phyloP scores from a whole-genome alignment of 92 coral and sea anemone genomes.

The Ricordea florida region DNA sequence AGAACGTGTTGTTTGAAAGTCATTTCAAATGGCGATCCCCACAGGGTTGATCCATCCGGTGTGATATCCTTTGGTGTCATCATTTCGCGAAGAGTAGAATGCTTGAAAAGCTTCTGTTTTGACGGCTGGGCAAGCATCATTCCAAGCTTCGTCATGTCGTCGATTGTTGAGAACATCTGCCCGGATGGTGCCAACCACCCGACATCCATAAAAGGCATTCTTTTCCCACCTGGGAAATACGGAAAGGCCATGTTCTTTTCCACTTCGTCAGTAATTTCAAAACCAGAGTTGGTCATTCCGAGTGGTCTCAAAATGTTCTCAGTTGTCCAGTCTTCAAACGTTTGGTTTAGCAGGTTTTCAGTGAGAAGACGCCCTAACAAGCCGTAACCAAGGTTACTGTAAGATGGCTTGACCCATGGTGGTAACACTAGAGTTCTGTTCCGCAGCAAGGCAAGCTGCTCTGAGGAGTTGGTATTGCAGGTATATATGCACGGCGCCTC shows the following conservation, averaged over 20 bases:
- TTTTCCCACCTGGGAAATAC: conserved; percentile 5
- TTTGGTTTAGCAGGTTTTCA: conserved; percentile 33
- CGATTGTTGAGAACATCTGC: conserved; percentile 24
- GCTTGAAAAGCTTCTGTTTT: conserved; percentile 19
- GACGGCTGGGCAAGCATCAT: conserved; percentile 35
- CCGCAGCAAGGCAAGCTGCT: conserved; percentile 53
- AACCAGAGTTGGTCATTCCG: conserved; percentile 32
- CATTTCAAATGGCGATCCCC: conserved; percentile 52
- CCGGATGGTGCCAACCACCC: conserved; percentile 44
- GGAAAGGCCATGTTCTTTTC: conserved; percentile 43
- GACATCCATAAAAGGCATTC: conserved; percentile 2
- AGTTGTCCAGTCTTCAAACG: conserved; percentile 29
- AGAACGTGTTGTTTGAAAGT: background rate
- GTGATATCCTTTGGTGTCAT: conserved; percentile 19
- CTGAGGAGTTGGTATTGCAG: conserved; percentile 36
- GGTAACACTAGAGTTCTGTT: conserved; percentile 49
- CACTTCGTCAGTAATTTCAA: conserved; percentile 28
- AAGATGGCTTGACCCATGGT: conserved; percentile 68
- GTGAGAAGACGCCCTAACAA: conserved; percentile 39
- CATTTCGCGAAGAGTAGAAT: conserved; percentile 36
- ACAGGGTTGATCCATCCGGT: conserved; percentile 30
- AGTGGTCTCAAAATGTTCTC: conserved; percentile 27
- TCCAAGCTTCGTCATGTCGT: conserved; percentile 35
- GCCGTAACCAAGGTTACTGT: conserved; percentile 60
- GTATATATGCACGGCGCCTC: conserved; percentile 52